Conservation (phyloP, 2,888 invertebrate species). For the Embidobia sp. region DNA sequence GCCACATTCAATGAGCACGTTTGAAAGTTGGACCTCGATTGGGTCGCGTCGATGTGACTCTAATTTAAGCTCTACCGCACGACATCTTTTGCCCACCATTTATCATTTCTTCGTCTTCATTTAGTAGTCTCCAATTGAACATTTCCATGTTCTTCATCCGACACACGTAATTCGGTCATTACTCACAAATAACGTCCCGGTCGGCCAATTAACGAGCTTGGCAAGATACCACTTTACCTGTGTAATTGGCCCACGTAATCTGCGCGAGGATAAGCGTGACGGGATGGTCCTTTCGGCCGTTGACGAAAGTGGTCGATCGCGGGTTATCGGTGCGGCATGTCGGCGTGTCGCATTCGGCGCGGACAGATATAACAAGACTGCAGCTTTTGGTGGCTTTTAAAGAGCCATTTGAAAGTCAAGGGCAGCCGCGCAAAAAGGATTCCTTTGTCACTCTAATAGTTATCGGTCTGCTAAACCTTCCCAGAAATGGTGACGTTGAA, state of each 20-base stretch:
- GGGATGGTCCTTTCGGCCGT: conserved; percentile 1
- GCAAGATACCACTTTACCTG: conserved; percentile 18
- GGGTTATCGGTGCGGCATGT: conserved; percentile 30
- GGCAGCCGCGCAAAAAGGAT: conserved; percentile 36
- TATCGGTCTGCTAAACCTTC: conserved; percentile 10
- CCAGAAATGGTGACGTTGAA: too few relatives aligned
- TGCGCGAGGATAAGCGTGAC: conserved; percentile 37
- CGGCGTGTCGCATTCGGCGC: conserved; percentile 24
- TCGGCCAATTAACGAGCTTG: conserved; percentile 29
- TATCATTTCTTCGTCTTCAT: too few relatives aligned
- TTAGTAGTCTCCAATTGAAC: conserved; percentile 1
- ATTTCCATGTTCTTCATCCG: conserved; percentile 1
- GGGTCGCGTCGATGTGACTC: too few relatives aligned
- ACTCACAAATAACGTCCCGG: conserved; percentile 22
- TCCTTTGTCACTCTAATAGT: conserved; percentile 39
- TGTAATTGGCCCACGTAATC: conserved; percentile 47
- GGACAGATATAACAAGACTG: too few relatives aligned
- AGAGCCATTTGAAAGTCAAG: conserved; percentile 37
- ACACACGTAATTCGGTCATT: conserved; percentile 33
- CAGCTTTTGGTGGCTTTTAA: conserved; percentile 30
- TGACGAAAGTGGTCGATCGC: conserved; percentile 53
- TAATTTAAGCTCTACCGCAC: too few relatives aligned
- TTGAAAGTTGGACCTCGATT: too few relatives aligned
- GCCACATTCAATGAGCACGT: too few relatives aligned
- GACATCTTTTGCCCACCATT: too few relatives aligned